phyloP scores from a whole-genome alignment of 2,888 invertebrate genomes.

The Germaria angustata region DNA sequence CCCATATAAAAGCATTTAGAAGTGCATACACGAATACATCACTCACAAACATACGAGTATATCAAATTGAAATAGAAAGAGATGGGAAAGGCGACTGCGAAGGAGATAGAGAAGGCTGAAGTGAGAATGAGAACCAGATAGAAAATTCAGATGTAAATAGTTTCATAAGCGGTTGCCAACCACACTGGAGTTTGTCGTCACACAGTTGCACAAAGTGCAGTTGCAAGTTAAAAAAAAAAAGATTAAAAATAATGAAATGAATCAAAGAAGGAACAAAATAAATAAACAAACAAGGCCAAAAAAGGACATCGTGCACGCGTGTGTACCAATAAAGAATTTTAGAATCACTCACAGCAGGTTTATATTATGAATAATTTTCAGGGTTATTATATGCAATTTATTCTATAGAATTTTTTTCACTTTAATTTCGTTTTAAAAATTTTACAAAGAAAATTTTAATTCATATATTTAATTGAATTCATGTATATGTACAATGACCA shows the following conservation, averaged over 20 bases:
- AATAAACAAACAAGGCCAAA: neutral
- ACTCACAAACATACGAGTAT: slow-evolving; percentile 12
- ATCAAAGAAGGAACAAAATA: too few species aligned
- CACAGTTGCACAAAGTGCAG: neutral
- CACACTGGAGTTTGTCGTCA: too few species aligned
- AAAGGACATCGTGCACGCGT: neutral
- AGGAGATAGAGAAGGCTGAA: neutral
- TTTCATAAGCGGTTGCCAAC: slow-evolving; percentile 51
- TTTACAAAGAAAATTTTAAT: neutral
- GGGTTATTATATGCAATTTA: slow-evolving; percentile 37
- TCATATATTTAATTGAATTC: neutral
- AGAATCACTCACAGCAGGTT: slow-evolving; percentile 4
- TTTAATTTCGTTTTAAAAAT: slow-evolving; percentile 15
- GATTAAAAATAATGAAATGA: neutral
- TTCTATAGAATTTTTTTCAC: slow-evolving; percentile 15
- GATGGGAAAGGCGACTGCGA: too few species aligned
- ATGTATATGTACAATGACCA: neutral
- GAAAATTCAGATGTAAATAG: slow-evolving; percentile 22
- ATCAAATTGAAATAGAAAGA: neutral
- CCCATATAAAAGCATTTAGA: neutral
- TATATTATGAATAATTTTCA: slow-evolving; percentile 23
- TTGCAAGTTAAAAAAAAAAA: slow-evolving; percentile 2
- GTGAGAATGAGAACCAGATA: neutral
- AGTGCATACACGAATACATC: neutral
- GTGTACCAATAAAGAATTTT: slow-evolving; percentile 29